A percentile compares a stretch with the other conserved stretches of the same genome.
phyloP scores from a whole-genome alignment of 2,113 vertebrate genomes.

The Pyrgilauda ruficollis region DNA sequence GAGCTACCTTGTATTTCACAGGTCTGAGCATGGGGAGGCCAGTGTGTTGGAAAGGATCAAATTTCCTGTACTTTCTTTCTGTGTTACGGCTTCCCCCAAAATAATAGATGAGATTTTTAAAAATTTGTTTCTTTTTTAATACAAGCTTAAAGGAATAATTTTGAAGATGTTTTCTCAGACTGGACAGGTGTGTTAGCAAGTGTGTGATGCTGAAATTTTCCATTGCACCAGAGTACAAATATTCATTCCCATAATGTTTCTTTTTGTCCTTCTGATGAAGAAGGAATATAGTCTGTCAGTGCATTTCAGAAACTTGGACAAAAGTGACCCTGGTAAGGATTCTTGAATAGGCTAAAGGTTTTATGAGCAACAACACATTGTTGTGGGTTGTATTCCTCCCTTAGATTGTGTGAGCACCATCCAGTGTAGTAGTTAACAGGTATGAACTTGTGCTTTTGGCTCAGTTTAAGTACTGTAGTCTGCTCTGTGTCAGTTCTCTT shows the following conservation, averaged over 20 bases:
- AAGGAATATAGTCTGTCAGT: not conserved
- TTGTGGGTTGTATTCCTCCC: not conserved
- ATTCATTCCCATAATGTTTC: not conserved
- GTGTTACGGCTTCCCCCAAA: not conserved
- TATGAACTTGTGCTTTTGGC: not conserved
- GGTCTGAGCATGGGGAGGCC: not conserved
- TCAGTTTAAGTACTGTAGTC: not conserved
- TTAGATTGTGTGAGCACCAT: accelerated
- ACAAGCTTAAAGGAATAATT: not conserved
- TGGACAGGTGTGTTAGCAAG: not conserved
- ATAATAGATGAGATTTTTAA: not conserved
- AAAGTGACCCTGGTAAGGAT: not conserved
- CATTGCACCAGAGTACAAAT: not conserved
- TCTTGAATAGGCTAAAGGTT: not conserved
- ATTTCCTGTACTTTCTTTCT: not conserved
- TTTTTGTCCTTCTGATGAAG: not conserved
- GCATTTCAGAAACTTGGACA: not conserved
- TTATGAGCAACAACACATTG: not conserved
- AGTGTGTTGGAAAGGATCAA: not conserved
- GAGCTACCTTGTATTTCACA: not conserved
- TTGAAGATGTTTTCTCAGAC: not conserved
- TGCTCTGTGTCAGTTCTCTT: not conserved
- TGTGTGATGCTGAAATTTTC: not conserved
- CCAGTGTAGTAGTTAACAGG: accelerated
- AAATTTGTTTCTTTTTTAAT: not conserved